These are phyloP conservation scores for Regulus satrapa DNA, from an alignment of 2,113 vertebrate genomes.

Conservation along the genomic window DNA sequence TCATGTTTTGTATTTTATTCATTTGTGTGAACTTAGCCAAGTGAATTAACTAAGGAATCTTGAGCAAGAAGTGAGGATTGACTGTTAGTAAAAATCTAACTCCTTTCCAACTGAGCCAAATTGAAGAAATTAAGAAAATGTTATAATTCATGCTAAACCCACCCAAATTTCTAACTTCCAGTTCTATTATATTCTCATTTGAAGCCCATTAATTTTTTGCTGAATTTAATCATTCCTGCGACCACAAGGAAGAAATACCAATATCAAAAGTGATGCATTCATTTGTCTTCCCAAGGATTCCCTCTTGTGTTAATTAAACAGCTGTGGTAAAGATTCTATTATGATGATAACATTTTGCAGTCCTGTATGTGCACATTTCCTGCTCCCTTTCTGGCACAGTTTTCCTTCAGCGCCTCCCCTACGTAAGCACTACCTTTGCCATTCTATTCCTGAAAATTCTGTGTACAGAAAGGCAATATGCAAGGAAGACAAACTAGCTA, in stretches of 20 bases:
- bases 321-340: not conserved
- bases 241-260: not conserved
- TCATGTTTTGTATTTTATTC: not conserved
- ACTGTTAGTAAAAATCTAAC: not conserved
- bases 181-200: not conserved
- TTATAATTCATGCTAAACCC: not conserved
- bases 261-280: not conserved
- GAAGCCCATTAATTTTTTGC: not conserved
- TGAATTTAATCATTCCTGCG: not conserved
- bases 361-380: not conserved
- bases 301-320: not conserved
- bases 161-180: not conserved
- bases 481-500: not conserved
- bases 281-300: not conserved
- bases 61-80: not conserved
- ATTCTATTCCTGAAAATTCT: not conserved
- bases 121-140: not conserved
- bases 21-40: not conserved
- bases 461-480: not conserved
- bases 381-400: not conserved
- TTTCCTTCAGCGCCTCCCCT: not conserved
- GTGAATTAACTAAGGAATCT: not conserved
- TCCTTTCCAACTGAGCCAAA: not conserved
- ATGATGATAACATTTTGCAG: not conserved
- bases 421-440: not conserved